Conservation (phyloP, 1,140 invertebrate genomes). For the Euura lappo region DNA sequence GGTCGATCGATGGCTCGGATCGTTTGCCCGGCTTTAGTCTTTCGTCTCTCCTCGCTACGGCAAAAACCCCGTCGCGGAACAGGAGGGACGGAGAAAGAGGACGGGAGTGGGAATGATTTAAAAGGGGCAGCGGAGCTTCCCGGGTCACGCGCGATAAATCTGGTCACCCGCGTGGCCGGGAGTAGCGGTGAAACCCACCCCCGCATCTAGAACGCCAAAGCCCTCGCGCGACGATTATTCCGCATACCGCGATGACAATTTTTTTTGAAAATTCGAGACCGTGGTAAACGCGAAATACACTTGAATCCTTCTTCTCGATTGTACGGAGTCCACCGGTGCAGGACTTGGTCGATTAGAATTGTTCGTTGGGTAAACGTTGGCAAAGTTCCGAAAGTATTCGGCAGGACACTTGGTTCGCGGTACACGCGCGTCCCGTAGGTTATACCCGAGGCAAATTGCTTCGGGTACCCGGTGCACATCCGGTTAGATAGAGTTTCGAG, state of each 20-base stretch:
- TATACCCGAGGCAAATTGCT: neutral
- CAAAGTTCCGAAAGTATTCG: too few species aligned
- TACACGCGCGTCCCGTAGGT: neutral
- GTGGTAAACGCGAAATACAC: neutral
- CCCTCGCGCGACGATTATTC: neutral
- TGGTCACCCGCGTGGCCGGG: slow-evolving; percentile 12
- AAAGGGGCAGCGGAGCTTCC: slow-evolving; percentile 27
- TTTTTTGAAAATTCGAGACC: neutral
- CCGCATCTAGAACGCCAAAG: neutral
- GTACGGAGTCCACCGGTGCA: neutral
- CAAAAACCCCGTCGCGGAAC: neutral
- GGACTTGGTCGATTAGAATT: too few species aligned
- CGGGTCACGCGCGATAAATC: slow-evolving; percentile 40
- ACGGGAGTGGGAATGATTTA: slow-evolving; percentile 31
- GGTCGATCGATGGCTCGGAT: slow-evolving; percentile 11
- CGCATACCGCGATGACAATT: neutral
- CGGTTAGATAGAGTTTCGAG: slow-evolving; percentile 4
- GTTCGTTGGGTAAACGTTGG: too few species aligned
- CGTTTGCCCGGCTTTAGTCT: neutral
- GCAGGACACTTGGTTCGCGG: neutral
- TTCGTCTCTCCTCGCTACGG: neutral
- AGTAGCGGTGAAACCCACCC: too few species aligned
- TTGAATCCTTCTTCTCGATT: neutral
- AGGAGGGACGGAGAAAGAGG: slow-evolving; percentile 17
- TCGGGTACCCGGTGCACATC: neutral